Evolutionary conservation across 2,797 vertebrate genomes (phyloP).

Genomic region (Otus scops): DNA sequence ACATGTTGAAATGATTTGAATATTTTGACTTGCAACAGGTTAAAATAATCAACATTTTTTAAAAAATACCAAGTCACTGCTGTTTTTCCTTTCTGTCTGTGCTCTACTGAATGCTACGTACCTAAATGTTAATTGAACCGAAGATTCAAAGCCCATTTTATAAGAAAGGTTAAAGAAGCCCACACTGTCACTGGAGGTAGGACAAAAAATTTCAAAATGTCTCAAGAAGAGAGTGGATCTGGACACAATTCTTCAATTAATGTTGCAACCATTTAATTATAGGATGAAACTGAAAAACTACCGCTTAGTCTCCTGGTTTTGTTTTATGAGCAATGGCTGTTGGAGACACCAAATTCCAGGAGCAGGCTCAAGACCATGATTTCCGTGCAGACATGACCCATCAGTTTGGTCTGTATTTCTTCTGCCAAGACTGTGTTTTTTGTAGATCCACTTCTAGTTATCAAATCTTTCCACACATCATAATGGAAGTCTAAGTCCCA

Average conservation of each 20-base stretch:
- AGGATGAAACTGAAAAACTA: neutral
- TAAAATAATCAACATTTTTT: neutral
- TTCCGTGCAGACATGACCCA: accelerated
- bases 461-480: neutral
- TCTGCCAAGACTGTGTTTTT: neutral
- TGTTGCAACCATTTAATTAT: neutral
- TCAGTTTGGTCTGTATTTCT: neutral
- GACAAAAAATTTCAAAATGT: neutral
- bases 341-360: neutral
- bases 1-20: neutral
- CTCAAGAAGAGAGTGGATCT: neutral
- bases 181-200: accelerated
- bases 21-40: neutral
- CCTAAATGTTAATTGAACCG: neutral
- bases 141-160: neutral
- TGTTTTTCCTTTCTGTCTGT: neutral
- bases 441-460: neutral
- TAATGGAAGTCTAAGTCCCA: neutral
- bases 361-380: neutral
- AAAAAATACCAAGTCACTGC: neutral
- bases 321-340: neutral
- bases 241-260: neutral
- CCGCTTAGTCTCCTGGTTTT: neutral
- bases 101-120: neutral
- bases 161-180: neutral